These are phyloP conservation scores for Gymnoscopelus microlampas DNA, from an alignment of 2,797 vertebrate species.

Conservation along the genomic window DNA sequence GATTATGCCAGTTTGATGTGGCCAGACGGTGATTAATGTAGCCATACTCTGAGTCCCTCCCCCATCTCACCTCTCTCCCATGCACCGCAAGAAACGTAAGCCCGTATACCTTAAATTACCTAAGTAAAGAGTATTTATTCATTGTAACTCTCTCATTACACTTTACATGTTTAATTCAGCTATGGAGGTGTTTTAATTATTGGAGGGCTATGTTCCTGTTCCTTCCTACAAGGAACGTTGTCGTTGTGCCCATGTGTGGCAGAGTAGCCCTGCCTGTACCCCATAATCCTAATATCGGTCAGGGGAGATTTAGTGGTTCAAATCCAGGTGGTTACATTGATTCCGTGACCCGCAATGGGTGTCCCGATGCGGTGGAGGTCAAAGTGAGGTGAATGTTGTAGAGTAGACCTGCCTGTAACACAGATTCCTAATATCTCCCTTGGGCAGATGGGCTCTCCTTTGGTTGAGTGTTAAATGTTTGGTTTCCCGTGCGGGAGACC, in stretches of 20 bases:
- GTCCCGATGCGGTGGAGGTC: too few relatives aligned
- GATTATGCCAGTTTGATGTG: conserved; percentile 95
- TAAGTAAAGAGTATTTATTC: conserved; percentile 85
- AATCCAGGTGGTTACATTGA: too few relatives aligned
- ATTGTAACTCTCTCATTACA: conserved; percentile 58
- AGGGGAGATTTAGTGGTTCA: too few relatives aligned
- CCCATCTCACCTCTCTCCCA: conserved; percentile 51
- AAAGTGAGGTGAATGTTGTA: too few relatives aligned
- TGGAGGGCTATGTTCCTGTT: conserved; percentile 9
- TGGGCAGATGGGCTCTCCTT: not conserved
- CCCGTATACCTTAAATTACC: conserved; percentile 88
- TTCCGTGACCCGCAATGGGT: not conserved
- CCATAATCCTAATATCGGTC: too few relatives aligned
- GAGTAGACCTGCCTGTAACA: too few relatives aligned
- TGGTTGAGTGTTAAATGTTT: not conserved
- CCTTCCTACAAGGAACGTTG: not conserved
- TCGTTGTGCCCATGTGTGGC: too few relatives aligned
- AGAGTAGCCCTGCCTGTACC: too few relatives aligned
- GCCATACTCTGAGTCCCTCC: conserved; percentile 88
- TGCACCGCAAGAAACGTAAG: conserved; percentile 77
- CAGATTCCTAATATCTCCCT: too few relatives aligned
- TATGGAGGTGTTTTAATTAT: conserved; percentile 71
- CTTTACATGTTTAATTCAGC: conserved; percentile 55
- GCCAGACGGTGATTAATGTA: conserved; percentile 95
- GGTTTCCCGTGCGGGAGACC: too few relatives aligned